Base-by-base conservation (phyloP, 1,140 invertebrate species). In the Drosophila truncata region DNA sequence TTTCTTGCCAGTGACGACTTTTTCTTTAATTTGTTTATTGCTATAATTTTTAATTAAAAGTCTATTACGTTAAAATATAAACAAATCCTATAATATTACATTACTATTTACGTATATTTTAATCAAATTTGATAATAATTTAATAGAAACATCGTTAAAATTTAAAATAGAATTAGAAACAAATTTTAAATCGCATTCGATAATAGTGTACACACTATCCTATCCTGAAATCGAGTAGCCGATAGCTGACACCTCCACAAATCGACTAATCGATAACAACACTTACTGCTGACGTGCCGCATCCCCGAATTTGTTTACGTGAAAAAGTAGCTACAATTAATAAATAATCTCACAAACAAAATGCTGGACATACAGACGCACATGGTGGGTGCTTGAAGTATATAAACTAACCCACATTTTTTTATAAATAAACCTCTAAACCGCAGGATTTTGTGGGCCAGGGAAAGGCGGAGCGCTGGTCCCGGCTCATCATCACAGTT, bases 381-480 rank as follows among this genome's bases (percentile, higher is more conserved):
- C 86, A 95, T 95, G 95, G 95, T 95, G 88, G 93, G 78, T 52
- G 0, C 8, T 23, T 9, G 0, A 1, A 0, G 2, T 4, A 37
- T 8, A 25, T 25, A 54, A 50, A 47, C 31, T 27, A 62, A 42
- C 37, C 50, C 16, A 60, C n/a, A 37, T 25, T 37, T 14, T 39
- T 4, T 9, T 5, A 11, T 1, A 39, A 18, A 9, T 35, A 27
- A 35, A 7, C 20, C n/a, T 46, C 2, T 25, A 49, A 14, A 61
- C 59, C 20, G 0, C 91, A 97, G 97, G 98, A 99, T 91, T 99
- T 97, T 94, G 97, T 96, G 65, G 98, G 98, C 0, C 98, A 99
- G 94, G 96, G 95, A 9, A 95, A 95, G 93, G 97, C 98, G 18
- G 98, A 99, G 93, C 96, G 95, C 91, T 94, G 97, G 54, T 98